These are phyloP conservation scores for Siniperca scherzeri DNA, from an alignment of 2,797 vertebrate species.

Conservation along the genomic window DNA sequence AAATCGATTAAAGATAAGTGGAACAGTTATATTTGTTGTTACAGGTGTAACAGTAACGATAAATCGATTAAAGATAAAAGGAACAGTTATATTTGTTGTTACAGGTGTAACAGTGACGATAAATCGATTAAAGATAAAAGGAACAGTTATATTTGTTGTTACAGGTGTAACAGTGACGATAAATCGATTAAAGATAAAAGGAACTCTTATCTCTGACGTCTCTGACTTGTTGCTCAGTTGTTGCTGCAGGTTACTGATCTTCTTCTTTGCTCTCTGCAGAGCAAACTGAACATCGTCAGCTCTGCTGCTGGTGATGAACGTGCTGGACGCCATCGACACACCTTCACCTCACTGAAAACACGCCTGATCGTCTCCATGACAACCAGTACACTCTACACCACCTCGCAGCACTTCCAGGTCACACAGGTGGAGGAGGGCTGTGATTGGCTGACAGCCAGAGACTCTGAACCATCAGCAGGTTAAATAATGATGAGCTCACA, in stretches of 20 bases:
- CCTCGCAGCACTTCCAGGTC: conserved; percentile 37
- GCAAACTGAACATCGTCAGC: conserved; percentile 78
- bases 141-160: too few species aligned
- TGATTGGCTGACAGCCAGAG: conserved; percentile 39
- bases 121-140: too few species aligned
- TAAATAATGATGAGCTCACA: conserved; percentile 60
- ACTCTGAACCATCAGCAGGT: not conserved
- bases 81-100: too few species aligned
- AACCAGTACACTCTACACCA: conserved; percentile 30
- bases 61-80: too few species aligned
- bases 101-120: too few species aligned
- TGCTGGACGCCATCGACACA: conserved; percentile 70
- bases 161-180: too few species aligned
- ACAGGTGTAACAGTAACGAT: too few species aligned
- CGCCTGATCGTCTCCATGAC: conserved; percentile 42
- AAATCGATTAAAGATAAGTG: too few species aligned
- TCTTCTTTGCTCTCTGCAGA: conserved; percentile 81
- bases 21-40: too few species aligned
- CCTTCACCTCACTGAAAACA: conserved; percentile 9
- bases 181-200: too few species aligned
- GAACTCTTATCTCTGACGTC: too few species aligned
- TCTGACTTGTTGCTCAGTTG: conserved; percentile 67
- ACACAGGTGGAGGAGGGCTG: not conserved
- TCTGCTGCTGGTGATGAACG: conserved; percentile 52
- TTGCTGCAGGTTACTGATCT: conserved; percentile 79